Evolutionary conservation across 2,113 vertebrate genomes (phyloP).

Genomic region (Pithys albifrons): DNA sequence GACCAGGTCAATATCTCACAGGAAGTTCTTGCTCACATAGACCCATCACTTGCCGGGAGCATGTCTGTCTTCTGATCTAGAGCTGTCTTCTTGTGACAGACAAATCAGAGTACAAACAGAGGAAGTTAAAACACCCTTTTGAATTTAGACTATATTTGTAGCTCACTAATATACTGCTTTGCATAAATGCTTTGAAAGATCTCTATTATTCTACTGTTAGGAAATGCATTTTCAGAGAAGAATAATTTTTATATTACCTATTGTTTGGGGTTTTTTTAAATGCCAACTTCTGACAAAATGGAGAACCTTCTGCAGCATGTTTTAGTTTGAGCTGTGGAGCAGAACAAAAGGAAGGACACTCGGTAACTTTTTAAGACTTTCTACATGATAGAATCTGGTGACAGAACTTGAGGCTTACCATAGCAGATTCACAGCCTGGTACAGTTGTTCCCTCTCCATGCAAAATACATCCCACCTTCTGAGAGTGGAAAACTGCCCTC

Average conservation of each 20-base stretch:
- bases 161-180: not conserved
- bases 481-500: not conserved
- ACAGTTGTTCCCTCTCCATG: not conserved
- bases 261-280: not conserved
- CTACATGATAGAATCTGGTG: not conserved
- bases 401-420: not conserved
- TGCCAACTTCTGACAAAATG: conserved; percentile 6
- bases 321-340: conserved; percentile 39
- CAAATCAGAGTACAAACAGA: not conserved
- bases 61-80: not conserved
- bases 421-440: not conserved
- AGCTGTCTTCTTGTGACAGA: not conserved
- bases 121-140: not conserved
- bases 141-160: not conserved
- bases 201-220: not conserved
- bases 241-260: not conserved
- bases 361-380: conserved; percentile 21
- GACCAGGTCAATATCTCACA: conserved; percentile 40
- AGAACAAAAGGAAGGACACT: conserved; percentile 30
- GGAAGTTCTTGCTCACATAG: conserved; percentile 36
- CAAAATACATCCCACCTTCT: not conserved
- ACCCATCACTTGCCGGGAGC: not conserved
- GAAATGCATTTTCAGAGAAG: not conserved
- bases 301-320: conserved; percentile 28
- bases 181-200: not conserved